Evolutionary conservation across 2,113 vertebrate species (phyloP), one percentile per base, ranked within the genome.

Genomic region (Prionailurus bengalensis): DNA sequence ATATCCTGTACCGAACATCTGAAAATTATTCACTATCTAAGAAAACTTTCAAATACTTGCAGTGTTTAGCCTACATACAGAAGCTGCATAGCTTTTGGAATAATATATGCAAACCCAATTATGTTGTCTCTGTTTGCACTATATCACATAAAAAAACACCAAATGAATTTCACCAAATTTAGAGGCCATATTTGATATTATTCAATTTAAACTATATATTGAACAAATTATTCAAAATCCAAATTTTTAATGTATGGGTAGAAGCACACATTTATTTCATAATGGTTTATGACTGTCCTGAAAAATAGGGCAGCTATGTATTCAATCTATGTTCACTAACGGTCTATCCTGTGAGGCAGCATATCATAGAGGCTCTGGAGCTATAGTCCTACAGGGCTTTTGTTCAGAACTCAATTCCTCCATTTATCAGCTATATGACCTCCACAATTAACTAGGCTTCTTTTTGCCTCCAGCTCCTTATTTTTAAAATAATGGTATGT

Each of bases 21-120:
- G 51, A 76, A 66, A 79, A 66, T 81, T 48, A 90, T 42, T 93
- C 17, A 55, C 2, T 84, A 19, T 33, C 7, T 39, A 80, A 51
- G 27, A 82, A 76, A 93, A 4, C 21, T 80, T 31, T 81, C 65
- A 87, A 94, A 85, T 93, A 91, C 86, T 84, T 89, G 19, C 6
- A 88, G 48, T 42, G 94, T 94, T 95, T 71, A 94, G 42, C 10
- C 10, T 79, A 76, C 29, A 15, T 21, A 81, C 5, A 81, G 58
- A 42, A 63, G 1, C 15, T 51, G 36, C 21, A 55, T 71, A 55
- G 48, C 63, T 95, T 92, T 82, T 74, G 21, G 73, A 25, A 48
- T 82, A 31, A 7, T 27, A 61, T 74, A 63, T 48, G n/a, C 51
- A 81, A 95, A 95, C 25, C 51, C 25, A 83, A 73, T 89, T 92